A percentile compares a stretch with the other conserved stretches of the same genome.
Evolutionary conservation across 2,888 invertebrate genomes (phyloP).

Genomic region (Sicus ferrugineus): DNA sequence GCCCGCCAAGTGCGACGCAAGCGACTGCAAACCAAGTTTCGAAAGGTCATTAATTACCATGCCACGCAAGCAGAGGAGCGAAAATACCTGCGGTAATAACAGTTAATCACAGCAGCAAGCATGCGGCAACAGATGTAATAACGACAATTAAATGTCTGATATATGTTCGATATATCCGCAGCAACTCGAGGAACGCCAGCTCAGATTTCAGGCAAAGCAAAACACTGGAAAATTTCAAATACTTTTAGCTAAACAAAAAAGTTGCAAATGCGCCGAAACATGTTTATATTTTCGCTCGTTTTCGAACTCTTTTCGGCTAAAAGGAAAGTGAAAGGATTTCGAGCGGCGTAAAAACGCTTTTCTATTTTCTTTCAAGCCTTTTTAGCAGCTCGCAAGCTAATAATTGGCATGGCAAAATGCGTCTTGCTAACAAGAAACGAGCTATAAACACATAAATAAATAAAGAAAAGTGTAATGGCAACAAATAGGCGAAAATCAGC

Average conservation of each 20-base stretch:
- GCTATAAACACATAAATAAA: slow-evolving; percentile 9
- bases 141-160: slow-evolving; percentile 2
- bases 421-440: not conserved
- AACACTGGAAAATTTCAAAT: too few relatives aligned
- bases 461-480: not conserved
- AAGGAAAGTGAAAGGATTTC: slow-evolving; percentile 12
- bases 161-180: not conserved
- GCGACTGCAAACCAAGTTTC: not conserved
- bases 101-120: slow-evolving; percentile 2
- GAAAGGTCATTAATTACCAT: slow-evolving; percentile 12
- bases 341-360: not conserved
- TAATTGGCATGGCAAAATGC: not conserved
- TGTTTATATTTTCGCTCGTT: not conserved
- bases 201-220: not conserved
- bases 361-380: not conserved
- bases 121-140: slow-evolving; percentile 6
- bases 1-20: not conserved
- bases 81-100: not conserved
- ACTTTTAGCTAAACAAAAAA: too few relatives aligned
- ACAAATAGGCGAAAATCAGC: not conserved
- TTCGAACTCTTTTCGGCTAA: not conserved
- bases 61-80: not conserved
- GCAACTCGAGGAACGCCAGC: not conserved
- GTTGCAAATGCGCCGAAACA: too few relatives aligned
- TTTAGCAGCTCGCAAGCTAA: slow-evolving; percentile 1